Evolutionary conservation across 2,888 invertebrate species (phyloP), one percentile per base, ranked within the genome.

Genomic region (Orchestes rusci): DNA sequence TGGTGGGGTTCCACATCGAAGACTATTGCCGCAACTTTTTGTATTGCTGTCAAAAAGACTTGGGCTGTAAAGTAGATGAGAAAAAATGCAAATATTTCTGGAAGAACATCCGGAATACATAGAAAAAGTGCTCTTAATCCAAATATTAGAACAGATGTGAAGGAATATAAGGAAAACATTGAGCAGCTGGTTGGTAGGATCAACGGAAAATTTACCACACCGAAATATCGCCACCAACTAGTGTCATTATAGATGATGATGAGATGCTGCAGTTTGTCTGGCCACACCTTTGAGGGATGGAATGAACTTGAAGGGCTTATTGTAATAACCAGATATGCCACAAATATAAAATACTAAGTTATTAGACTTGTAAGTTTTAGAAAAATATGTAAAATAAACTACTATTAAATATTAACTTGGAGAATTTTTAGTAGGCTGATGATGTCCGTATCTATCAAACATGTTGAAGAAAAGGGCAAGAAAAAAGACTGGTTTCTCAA

Each of bases 11-110:
- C 65, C 92, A 92, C 64, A 91, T 90, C 57, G 83, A 84, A 53
- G 90, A 91, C 64, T 91, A 92, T 65, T 91, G 91, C 59, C 69
- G 90, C 49, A 91, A 92, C 68, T 92, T 92, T 62, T 86, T 92
- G 27, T 91, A 91, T 62, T 91, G 91, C 64, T 91, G 91, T 63
- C 89, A 90, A 68, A 77, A 90, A 54, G 79, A 84, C 60, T 72
- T 90, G 49, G 91, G 91, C 46, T 88, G 90, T 60, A 82, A 90
- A 64, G 90, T 91, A 7, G 91, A 91, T 65, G 76, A 88, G 29
- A 90, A 89, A 64, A 86, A 88, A 61, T 73, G 90, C 52, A 91
- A 68, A 76, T 76, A 53, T 69, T 92, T 39, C 64, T 92, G 32
- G 81, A 86, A 54, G 87, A 83, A 58, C 80, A 91, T 65, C 91